These are phyloP conservation scores for Cordilura impudica DNA, from an alignment of 2,888 invertebrate species.

Conservation along the genomic window DNA sequence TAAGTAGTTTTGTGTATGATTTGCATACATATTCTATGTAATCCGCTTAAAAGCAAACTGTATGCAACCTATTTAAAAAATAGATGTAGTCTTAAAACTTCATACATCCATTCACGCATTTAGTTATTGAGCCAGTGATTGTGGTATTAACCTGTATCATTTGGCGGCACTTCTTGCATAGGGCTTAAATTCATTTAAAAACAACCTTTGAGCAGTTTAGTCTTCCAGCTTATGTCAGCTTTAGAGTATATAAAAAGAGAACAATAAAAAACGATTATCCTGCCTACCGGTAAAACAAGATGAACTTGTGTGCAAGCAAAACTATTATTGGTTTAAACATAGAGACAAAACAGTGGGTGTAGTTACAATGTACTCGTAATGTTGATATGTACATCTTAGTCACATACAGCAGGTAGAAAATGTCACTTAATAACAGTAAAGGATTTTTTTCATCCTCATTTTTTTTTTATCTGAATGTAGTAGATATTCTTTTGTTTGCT, in stretches of 20 bases:
- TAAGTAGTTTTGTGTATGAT: slow-evolving; percentile 53
- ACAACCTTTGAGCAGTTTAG: slow-evolving; percentile 55
- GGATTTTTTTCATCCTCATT: not conserved
- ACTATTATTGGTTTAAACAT: slow-evolving; percentile 33
- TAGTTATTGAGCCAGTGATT: not conserved
- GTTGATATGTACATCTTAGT: not conserved
- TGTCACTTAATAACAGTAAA: not conserved
- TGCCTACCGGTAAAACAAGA: slow-evolving; percentile 24
- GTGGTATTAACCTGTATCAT: slow-evolving; percentile 28
- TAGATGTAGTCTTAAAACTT: slow-evolving; percentile 44
- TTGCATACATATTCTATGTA: slow-evolving; percentile 60
- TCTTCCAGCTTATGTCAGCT: slow-evolving; percentile 59
- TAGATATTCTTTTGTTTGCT: not conserved
- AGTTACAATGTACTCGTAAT: not conserved
- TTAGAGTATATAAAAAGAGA: slow-evolving; percentile 14
- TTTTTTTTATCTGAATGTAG: no score
- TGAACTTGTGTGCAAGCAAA: slow-evolving; percentile 22
- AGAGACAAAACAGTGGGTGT: slow-evolving; percentile 16
- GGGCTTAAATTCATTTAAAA: slow-evolving; percentile 55
- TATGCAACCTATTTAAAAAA: slow-evolving; percentile 8
- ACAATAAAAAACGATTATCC: slow-evolving; percentile 50
- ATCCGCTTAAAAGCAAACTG: slow-evolving; percentile 59
- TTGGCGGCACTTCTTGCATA: slow-evolving; percentile 44
- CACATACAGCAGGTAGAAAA: not conserved
- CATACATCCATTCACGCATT: slow-evolving; percentile 18